These are phyloP conservation scores for Platerodrilus igneus DNA, from an alignment of 2,888 invertebrate genomes.

Conservation along the genomic window DNA sequence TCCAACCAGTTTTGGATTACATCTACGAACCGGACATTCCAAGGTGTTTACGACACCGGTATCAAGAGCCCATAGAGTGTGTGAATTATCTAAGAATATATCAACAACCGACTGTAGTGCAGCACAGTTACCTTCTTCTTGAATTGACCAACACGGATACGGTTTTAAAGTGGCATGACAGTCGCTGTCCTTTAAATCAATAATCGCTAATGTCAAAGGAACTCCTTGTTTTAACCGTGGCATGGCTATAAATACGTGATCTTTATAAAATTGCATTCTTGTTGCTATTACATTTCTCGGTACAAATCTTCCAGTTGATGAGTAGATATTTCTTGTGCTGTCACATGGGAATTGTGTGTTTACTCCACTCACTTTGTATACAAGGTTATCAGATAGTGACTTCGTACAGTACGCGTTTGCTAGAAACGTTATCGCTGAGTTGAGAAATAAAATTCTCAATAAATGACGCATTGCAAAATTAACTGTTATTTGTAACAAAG, in stretches of 20 bases:
- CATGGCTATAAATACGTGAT: constrained; percentile 55
- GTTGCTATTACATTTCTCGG: constrained; percentile 59
- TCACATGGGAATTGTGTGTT: constrained; percentile 55
- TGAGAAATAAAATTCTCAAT: no score
- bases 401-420: no score
- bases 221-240: constrained; percentile 60
- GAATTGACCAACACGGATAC: constrained; percentile 64
- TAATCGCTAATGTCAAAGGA: constrained; percentile 56
- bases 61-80: constrained; percentile 58
- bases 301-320: constrained; percentile 54
- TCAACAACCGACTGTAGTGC: constrained; percentile 68
- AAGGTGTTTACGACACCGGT: constrained; percentile 57
- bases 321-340: constrained; percentile 56
- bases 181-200: constrained; percentile 51
- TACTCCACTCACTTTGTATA: constrained; percentile 46
- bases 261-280: constrained; percentile 55
- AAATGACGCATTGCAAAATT: no score
- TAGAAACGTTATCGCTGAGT: no score
- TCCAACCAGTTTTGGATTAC: constrained; percentile 58
- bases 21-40: constrained; percentile 54
- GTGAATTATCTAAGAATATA: constrained; percentile 56
- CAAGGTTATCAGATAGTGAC: no score
- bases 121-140: constrained; percentile 65
- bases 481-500: no score
- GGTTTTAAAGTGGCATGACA: constrained; percentile 54